phyloP scores from a whole-genome alignment of 1,140 invertebrate species.

The Frieseomelitta varia region DNA sequence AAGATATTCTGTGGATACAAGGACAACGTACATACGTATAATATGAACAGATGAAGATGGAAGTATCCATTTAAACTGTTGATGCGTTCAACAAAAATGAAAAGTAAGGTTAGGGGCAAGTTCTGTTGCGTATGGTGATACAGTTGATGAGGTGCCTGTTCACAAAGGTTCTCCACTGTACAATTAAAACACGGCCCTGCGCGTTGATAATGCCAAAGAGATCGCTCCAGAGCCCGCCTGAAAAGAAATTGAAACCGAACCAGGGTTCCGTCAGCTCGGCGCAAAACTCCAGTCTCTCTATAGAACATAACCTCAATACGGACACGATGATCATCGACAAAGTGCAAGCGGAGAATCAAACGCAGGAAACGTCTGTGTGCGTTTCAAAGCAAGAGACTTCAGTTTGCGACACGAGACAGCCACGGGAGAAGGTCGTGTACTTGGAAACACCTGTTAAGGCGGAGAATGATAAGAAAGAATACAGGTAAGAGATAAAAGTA shows the following conservation, averaged over 20 bases:
- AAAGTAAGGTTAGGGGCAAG: no score
- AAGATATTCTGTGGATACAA: not conserved
- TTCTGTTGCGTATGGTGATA: not conserved
- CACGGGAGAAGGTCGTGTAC: constrained; percentile 57
- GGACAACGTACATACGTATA: not conserved
- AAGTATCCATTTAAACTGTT: no score
- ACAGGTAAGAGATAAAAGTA: constrained; percentile 73
- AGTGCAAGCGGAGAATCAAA: constrained; percentile 8
- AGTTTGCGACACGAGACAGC: not conserved
- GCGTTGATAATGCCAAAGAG: constrained; percentile 62
- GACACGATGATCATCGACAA: not conserved
- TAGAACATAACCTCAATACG: not conserved
- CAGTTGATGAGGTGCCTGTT: not conserved
- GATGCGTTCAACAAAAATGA: no score
- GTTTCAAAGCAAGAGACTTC: not conserved
- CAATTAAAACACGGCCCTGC: not conserved
- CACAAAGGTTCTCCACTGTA: not conserved
- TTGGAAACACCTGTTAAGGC: constrained; percentile 82
- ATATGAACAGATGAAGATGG: not conserved
- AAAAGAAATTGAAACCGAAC: constrained; percentile 60
- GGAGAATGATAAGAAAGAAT: constrained; percentile 84
- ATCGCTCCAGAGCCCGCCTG: constrained; percentile 36
- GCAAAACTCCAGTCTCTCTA: not conserved
- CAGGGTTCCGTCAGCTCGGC: not conserved
- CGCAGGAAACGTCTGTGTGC: not conserved